Evolutionary conservation across 2,797 vertebrate species (phyloP), one percentile per base, ranked within the genome.

Genomic region (Schizopygopsis malacanthus): DNA sequence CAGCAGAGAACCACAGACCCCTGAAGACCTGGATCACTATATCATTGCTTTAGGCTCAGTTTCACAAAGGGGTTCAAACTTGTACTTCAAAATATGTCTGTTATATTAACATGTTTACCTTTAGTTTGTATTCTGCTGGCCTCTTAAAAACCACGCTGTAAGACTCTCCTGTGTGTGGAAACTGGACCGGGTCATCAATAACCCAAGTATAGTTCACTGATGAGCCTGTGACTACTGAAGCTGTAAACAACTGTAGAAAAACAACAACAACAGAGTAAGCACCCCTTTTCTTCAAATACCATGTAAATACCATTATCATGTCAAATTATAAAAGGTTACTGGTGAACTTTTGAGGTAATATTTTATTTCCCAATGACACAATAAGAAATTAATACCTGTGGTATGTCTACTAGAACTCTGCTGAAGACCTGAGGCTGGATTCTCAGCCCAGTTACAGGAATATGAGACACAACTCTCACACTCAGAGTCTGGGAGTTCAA

Each of bases 161-260:
- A 43, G 90, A 86, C 70, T 94, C 86, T 75, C 94, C 95, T 81
- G 91, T 92, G 81, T 95, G 91, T n/a, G 92, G 88, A 87, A 92
- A 94, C 43, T 65, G 86, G 28, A 92, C 86, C 79, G 93, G 84
- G 86, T 93, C 41, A 65, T 96, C 95, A 61, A 95, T 92, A 87
- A 94, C 89, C 96, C 96, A 97, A 12, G 86, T 92, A 89, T 93
- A 95, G 70, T 85, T 94, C 4, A 95, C 94, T 16, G 94, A 93
- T 22, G 95, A 95, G 2, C 95, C 96, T n/a, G 87, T 90, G 3
- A 89, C 87, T 76, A 96, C 91, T 77, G 87, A 85, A 59, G 94
- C 95, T 85, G 88, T 89, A 88, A 96, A 96, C 6, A 90, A 78
- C 96, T 96, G 87, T 4, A 85, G 67, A 56, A 7, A 78, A 88